These are phyloP conservation scores for Allophyes oxyacanthae DNA, from an alignment of 2,888 invertebrate genomes.

Conservation along the genomic window DNA sequence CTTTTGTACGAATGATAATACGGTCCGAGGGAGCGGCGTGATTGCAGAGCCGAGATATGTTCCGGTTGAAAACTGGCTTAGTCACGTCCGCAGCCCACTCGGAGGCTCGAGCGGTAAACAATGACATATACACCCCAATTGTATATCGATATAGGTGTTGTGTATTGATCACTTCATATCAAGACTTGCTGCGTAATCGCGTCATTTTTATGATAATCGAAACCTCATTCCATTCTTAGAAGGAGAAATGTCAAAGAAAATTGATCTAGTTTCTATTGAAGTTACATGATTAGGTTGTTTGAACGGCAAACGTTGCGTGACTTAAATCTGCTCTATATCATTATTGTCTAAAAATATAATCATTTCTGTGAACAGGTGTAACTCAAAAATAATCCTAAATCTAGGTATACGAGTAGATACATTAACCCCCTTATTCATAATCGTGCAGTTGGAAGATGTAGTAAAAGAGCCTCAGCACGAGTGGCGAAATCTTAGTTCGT, in stretches of 20 bases:
- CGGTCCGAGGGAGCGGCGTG: slow-evolving; percentile 61
- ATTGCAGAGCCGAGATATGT: slow-evolving; percentile 67
- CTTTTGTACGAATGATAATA: slow-evolving; percentile 74
- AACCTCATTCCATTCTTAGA: slow-evolving; percentile 31
- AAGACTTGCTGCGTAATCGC: slow-evolving; percentile 36
- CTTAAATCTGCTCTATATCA: slow-evolving; percentile 31
- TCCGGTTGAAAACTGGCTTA: slow-evolving; percentile 68
- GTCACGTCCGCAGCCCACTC: slow-evolving; percentile 70
- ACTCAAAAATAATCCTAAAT: background rate
- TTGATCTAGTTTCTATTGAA: slow-evolving; percentile 41
- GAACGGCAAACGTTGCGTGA: slow-evolving; percentile 44
- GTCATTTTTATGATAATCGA: slow-evolving; percentile 31
- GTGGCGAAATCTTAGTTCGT: no score
- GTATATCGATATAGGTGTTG: slow-evolving; percentile 56
- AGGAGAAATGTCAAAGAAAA: slow-evolving; percentile 43
- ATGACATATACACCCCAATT: slow-evolving; percentile 53
- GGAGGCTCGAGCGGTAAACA: slow-evolving; percentile 60
- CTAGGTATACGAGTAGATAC: no score
- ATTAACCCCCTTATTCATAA: no score
- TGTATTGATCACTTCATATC: slow-evolving; percentile 51
- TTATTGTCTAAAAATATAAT: slow-evolving; percentile 35
- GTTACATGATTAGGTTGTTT: slow-evolving; percentile 43
- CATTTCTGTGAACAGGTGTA: slow-evolving; percentile 20
- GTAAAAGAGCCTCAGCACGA: no score
- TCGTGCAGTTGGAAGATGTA: no score